Base-by-base conservation (phyloP, 2,888 invertebrate species). In the Lasioglossum oenotherae region DNA sequence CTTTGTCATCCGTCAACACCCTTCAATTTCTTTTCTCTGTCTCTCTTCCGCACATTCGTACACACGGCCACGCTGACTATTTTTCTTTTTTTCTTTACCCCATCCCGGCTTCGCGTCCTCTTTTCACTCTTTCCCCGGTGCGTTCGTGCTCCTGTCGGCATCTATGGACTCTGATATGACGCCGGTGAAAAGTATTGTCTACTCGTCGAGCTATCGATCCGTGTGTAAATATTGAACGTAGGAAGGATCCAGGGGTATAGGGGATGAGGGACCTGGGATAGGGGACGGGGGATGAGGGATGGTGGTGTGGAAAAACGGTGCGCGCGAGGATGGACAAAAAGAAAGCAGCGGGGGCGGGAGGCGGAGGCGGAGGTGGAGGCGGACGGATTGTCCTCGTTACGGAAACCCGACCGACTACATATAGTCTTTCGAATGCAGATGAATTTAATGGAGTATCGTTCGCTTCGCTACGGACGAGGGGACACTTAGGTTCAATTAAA, bases 401-500 rank as follows among this genome's bases (percentile, higher is more conserved):
- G 49, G 78, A 35, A 80, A 31, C 74, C 67, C 44, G 46, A 73
- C 64, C 84, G 74, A 81, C 82, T 74, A 77, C 78, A 74, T 80
- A 80, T 35, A 72, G 86, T 85, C 86, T 88, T 86, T 88, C 86
- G 78, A 77, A 88, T 88, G 90, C 89, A 88, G 89, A 89, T 90
- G 85, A 86, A 88, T 88, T 89, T 90, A 90, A 90, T 90, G 87
- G 88, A 84, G 85, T 85, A 77, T 74, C 85, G 82, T 79, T 76
- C 81, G 76, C 64, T 71, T 71, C 64, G 77, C 31, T 73, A 72
- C 78, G 79, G 75, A 75, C 77, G 27, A 49, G 84, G 84, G 84
- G 80, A 84, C 87, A 69, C 89, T 90, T 72, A 71, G 84, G 82
- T 89, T 90, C 91, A 90, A 90, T 90, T 90, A 90, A 88, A 84